Base-by-base conservation (phyloP, 2,113 vertebrate genomes). In the Apodemus sylvaticus region DNA sequence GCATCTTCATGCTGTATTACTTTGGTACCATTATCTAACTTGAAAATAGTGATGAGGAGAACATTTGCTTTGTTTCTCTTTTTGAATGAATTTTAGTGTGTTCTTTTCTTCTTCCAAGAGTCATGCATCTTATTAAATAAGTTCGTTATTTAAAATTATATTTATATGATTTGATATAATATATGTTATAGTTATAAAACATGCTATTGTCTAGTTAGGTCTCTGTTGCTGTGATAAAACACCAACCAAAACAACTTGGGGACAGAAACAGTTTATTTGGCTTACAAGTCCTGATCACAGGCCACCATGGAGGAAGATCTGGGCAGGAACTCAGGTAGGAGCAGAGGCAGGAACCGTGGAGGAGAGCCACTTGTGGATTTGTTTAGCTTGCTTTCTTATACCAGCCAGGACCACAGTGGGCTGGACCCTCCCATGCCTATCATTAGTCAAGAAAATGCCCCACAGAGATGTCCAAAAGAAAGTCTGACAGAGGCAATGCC, bases 61-160 rank as follows among this genome's bases (percentile, higher is more conserved):
- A 58, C 8, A 79, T 53, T 87, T 26, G 48, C 24, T 85, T 90
- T 42, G 7, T 62, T 90, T 82, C 82, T 79, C 36, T 86, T 74
- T 93, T 73, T 68, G 51, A 73, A 31, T 88, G 51, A 39, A 73
- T 58, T 71, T 55, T 73, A 73, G 68, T 39, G 7, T 87, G 45
- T 16, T 36, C 13, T 7, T 4, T 95, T 94, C 93, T 78, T 86
- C 29, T 93, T 51, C 89, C 45, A 81, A 71, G 31, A 64, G 70
- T 51, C 31, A 93, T 42, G 1, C 74, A 1, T 91, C 73, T 91
- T 96, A 70, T 83, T 82, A 71, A 93, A 92, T 77, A 94, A 36
- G 86, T 34, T 3, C 9, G 53, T 22, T 86, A 45, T 77, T 96
- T 91, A 81, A 89, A 58, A 42, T 71, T 91, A 55, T 91, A 66